Percentiles rank a stretch among this genome's conserved stretches.
Conservation (phyloP, 2,888 invertebrate genomes). For the Linnaemya tessellans region DNA sequence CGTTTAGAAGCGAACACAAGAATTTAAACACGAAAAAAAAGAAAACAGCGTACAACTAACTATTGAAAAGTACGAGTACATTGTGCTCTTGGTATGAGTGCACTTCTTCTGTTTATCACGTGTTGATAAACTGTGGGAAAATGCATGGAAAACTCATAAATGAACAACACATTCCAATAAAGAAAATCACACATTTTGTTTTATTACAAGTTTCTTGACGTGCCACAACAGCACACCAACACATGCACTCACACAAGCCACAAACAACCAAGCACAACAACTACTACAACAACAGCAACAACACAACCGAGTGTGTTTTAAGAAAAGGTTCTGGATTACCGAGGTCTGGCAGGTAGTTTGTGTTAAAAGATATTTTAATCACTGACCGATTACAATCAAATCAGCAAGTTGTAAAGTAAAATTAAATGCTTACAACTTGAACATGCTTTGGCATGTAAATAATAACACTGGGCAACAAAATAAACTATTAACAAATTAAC, state of each 20-base stretch:
- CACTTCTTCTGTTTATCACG: constrained; percentile 72
- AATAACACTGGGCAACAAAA: not conserved
- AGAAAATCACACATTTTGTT: constrained; percentile 46
- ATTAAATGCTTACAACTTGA: not conserved
- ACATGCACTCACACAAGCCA: not conserved
- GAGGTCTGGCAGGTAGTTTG: constrained; percentile 34
- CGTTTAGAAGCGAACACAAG: constrained; percentile 18
- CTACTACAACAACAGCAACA: not conserved
- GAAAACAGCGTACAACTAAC: not conserved
- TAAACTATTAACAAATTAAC: no score
- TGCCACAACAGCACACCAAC: constrained; percentile 7
- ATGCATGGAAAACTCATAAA: constrained; percentile 54
- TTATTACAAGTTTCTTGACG: constrained; percentile 11
- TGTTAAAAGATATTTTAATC: constrained; percentile 26
- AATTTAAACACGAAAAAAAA: not conserved
- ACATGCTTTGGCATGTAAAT: constrained; percentile 6
- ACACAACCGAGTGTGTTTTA: not conserved
- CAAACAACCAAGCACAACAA: not conserved
- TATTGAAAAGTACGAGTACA: constrained; percentile 44
- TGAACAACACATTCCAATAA: constrained; percentile 48
- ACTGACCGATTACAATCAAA: constrained; percentile 7
- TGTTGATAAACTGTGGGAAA: constrained; percentile 74
- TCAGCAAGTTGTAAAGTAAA: not conserved
- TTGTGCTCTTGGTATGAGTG: constrained; percentile 37
- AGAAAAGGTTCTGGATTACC: not conserved